A percentile compares a stretch with the other conserved stretches of the same genome.
phyloP scores from a whole-genome alignment of 2,888 invertebrate species.

The Mythimna impura region DNA sequence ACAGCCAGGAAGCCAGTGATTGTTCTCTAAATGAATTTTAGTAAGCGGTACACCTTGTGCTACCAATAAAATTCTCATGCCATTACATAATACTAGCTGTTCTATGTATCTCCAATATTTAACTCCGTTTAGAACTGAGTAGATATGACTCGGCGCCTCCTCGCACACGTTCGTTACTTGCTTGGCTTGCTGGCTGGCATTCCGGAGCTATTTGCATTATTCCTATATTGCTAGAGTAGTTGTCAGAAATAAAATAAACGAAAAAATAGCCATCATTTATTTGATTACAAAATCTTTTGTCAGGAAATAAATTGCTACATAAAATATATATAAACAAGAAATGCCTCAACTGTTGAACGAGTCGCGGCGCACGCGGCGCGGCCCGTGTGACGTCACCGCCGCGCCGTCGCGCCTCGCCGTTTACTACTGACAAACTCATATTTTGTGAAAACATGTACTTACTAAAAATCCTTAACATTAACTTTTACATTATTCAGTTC shows the following conservation, averaged over 20 bases:
- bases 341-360: conserved; percentile 79
- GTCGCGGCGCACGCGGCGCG: conserved; percentile 43
- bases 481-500: conserved; percentile 76
- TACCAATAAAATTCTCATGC: too few relatives aligned
- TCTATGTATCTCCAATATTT: too few relatives aligned
- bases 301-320: conserved; percentile 88
- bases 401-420: conserved; percentile 11
- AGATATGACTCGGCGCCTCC: too few relatives aligned
- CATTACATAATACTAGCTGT: too few relatives aligned
- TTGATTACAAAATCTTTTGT: conserved; percentile 88
- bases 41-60: too few relatives aligned
- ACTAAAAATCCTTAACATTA: conserved; percentile 73
- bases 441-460: conserved; percentile 72
- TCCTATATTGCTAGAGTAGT: not conserved
- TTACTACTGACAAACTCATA: conserved; percentile 64
- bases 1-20: too few relatives aligned
- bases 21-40: too few relatives aligned
- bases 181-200: not conserved
- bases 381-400: conserved; percentile 20
- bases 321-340: conserved; percentile 87
- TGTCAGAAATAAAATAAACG: conserved; percentile 65
- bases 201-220: not conserved
- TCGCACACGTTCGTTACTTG: not conserved
- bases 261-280: conserved; percentile 89
- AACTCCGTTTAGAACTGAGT: too few relatives aligned